Evolutionary conservation across 2,797 vertebrate species (phyloP).

Genomic region (Trematomus bernacchii): DNA sequence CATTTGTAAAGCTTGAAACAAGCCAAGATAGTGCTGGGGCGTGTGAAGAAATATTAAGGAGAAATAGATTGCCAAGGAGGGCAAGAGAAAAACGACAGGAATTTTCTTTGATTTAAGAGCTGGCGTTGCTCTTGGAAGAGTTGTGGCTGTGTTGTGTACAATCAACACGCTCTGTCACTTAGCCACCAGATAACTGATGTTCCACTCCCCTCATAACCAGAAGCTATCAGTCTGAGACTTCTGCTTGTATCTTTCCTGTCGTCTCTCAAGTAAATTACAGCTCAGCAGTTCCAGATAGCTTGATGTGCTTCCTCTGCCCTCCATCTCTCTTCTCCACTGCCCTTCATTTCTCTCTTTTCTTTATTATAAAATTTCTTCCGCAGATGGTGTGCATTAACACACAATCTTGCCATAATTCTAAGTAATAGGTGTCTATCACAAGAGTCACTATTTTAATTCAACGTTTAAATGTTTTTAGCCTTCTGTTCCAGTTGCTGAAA

Average conservation of each 20-base stretch:
- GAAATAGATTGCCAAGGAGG: conserved; percentile 73
- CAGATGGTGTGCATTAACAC: conserved; percentile 25
- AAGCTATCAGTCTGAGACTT: conserved; percentile 84
- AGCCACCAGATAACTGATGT: conserved; percentile 85
- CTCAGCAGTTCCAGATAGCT: conserved; percentile 79
- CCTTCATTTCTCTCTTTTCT: conserved; percentile 54
- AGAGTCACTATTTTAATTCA: background rate
- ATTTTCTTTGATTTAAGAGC: conserved; percentile 84
- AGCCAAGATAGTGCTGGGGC: conserved; percentile 45
- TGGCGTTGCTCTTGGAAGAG: conserved; percentile 74
- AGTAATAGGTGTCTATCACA: background rate
- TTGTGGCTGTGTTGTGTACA: conserved; percentile 80
- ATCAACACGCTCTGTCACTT: conserved; percentile 85
- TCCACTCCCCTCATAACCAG: conserved; percentile 84
- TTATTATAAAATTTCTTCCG: conserved; percentile 50
- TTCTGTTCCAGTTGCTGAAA: conserved; percentile 2
- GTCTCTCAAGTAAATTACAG: conserved; percentile 86
- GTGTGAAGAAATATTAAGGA: conserved; percentile 65
- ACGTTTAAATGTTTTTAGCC: conserved; percentile 1
- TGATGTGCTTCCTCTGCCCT: conserved; percentile 70
- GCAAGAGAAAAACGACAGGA: conserved; percentile 71
- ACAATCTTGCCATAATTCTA: conserved; percentile 7
- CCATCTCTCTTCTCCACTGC: conserved; percentile 60
- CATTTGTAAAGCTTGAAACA: conserved; percentile 71
- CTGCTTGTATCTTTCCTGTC: conserved; percentile 81